Conservation (phyloP, 2,888 invertebrate genomes). For the Xanthia icteritia region DNA sequence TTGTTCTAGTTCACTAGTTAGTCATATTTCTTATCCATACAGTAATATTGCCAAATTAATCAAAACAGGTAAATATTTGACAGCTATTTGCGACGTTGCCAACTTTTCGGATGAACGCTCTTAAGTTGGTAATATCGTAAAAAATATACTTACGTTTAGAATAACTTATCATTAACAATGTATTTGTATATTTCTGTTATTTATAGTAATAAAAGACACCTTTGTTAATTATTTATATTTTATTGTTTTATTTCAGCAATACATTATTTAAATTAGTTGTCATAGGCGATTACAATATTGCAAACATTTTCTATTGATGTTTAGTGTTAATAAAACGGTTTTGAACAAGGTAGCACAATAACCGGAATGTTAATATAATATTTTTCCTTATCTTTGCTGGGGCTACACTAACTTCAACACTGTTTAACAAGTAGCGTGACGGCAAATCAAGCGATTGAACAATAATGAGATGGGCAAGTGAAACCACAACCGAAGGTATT, state of each 20-base stretch:
- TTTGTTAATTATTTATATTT: slow-evolving; percentile 64
- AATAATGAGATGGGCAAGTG: no score
- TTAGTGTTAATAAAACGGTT: slow-evolving; percentile 10
- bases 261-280: slow-evolving; percentile 44
- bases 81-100: no score
- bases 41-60: no score
- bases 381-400: neutral
- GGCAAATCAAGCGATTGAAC: no score
- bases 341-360: neutral
- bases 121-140: slow-evolving; percentile 18
- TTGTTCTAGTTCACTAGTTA: no score
- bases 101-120: no score
- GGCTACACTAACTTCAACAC: neutral
- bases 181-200: slow-evolving; percentile 55
- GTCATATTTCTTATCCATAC: no score
- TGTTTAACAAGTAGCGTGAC: neutral
- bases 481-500: neutral
- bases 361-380: neutral
- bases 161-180: slow-evolving; percentile 37
- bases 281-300: slow-evolving; percentile 47
- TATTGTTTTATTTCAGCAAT: slow-evolving; percentile 64
- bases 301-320: slow-evolving; percentile 42
- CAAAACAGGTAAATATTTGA: no score
- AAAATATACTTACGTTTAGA: slow-evolving; percentile 39
- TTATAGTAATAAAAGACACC: slow-evolving; percentile 56